Percentiles rank a stretch among this genome's conserved stretches.
Evolutionary conservation across 2,888 invertebrate species (phyloP).

Genomic region (Parascotia fuliginaria): DNA sequence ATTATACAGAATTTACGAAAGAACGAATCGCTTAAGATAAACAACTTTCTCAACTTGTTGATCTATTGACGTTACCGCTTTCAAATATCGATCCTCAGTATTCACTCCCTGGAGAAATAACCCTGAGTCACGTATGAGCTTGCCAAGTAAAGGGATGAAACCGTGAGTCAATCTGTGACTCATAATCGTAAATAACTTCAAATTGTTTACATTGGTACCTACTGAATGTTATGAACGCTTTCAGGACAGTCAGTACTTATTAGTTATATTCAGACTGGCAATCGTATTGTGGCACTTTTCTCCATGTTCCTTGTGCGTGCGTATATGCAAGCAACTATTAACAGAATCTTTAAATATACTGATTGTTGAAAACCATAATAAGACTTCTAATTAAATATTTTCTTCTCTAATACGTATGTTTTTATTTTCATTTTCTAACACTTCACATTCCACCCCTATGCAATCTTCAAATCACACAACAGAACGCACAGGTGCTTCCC

Average conservation of each 20-base stretch:
- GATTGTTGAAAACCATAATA: no score
- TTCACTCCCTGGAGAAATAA: not conserved
- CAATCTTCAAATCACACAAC: not conserved
- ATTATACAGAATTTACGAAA: not conserved
- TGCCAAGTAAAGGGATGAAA: slow-evolving; percentile 37
- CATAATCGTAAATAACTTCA: slow-evolving; percentile 33
- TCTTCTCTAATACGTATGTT: no score
- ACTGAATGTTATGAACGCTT: not conserved
- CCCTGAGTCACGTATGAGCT: slow-evolving; percentile 31
- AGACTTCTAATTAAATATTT: no score
- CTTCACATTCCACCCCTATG: not conserved
- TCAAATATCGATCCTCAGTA: slow-evolving; percentile 2
- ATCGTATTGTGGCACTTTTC: no score
- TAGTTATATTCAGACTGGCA: no score
- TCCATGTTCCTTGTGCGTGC: no score
- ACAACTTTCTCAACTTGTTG: slow-evolving; percentile 1
- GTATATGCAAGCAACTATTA: no score
- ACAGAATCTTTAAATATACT: no score
- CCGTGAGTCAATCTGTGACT: slow-evolving; percentile 25
- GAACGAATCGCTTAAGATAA: not conserved
- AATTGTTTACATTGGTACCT: slow-evolving; percentile 18
- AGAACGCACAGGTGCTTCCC: slow-evolving; percentile 4
- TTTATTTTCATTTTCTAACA: no score
- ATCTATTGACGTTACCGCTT: not conserved
- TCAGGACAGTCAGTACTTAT: no score